A percentile compares a stretch with the other conserved stretches of the same genome.
These are phyloP conservation scores for Tenebrosternarchus preto DNA, from an alignment of 2,113 vertebrate genomes.

Conservation along the genomic window DNA sequence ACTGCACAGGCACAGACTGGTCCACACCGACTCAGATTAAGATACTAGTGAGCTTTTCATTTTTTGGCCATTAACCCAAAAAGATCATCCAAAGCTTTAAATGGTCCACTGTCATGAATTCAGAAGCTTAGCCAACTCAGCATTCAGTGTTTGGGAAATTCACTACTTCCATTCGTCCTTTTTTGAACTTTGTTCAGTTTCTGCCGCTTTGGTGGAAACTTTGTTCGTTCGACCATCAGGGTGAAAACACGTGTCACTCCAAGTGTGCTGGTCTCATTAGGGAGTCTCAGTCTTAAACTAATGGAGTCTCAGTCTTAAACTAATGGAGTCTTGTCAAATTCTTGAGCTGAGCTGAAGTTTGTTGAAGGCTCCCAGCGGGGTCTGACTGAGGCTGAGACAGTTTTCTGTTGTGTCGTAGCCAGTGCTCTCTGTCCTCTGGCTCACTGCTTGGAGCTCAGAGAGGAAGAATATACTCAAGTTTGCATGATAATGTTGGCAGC, in stretches of 20 bases:
- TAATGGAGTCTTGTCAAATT: slow-evolving; percentile 49
- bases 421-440: neutral
- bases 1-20: neutral
- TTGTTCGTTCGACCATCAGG: neutral
- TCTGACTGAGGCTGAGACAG: neutral
- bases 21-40: slow-evolving; percentile 26
- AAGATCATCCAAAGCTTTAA: slow-evolving; percentile 24
- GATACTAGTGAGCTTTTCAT: slow-evolving; percentile 39
- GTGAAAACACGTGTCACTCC: slow-evolving; percentile 6
- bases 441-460: neutral
- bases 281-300: slow-evolving; percentile 49
- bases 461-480: slow-evolving; percentile 56
- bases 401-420: neutral
- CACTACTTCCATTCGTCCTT: neutral
- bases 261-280: neutral
- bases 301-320: slow-evolving; percentile 53
- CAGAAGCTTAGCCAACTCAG: no score
- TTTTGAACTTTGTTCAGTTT: neutral
- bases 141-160: no score
- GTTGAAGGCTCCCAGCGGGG: neutral
- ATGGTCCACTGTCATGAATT: neutral
- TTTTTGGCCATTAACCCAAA: slow-evolving; percentile 38
- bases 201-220: neutral
- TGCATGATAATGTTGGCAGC: slow-evolving; percentile 72
- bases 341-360: slow-evolving; percentile 29